Conservation (phyloP, 2,797 vertebrate species). For the Sebastes kiyomatsui region DNA sequence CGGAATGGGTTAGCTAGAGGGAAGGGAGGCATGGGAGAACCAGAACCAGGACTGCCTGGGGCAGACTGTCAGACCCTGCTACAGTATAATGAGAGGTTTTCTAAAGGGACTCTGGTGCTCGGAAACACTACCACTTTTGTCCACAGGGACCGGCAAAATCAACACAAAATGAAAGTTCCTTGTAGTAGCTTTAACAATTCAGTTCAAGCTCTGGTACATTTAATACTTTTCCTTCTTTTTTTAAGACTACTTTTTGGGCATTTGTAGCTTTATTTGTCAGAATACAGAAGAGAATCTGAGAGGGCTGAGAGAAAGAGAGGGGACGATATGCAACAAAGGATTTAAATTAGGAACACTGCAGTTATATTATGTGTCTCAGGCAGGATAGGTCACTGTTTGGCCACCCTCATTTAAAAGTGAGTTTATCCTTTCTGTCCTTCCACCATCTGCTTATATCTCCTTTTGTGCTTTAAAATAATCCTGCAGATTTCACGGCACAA, state of each 20-base stretch:
- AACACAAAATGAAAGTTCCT: too few relatives aligned
- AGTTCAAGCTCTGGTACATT: not conserved
- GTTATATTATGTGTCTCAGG: not conserved
- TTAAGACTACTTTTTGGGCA: not conserved
- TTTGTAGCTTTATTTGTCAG: not conserved
- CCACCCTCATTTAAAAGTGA: not conserved
- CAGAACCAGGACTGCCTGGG: too few relatives aligned
- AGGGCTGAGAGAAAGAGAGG: not conserved
- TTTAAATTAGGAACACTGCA: not conserved
- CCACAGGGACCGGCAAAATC: too few relatives aligned
- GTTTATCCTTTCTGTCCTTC: conserved; percentile 1
- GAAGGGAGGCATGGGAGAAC: too few relatives aligned
- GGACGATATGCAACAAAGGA: too few relatives aligned
- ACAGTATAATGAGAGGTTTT: too few relatives aligned
- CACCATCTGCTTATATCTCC: not conserved
- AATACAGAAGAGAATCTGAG: not conserved
- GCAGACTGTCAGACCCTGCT: too few relatives aligned
- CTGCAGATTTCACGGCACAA: not conserved
- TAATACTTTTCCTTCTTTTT: not conserved
- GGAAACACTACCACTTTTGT: too few relatives aligned
- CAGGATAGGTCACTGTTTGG: not conserved
- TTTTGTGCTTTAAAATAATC: not conserved
- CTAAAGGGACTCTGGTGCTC: too few relatives aligned
- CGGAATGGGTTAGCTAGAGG: too few relatives aligned
- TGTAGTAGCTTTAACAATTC: not conserved